phyloP scores from a whole-genome alignment of 2,888 invertebrate genomes.

The Campoplex capitator region DNA sequence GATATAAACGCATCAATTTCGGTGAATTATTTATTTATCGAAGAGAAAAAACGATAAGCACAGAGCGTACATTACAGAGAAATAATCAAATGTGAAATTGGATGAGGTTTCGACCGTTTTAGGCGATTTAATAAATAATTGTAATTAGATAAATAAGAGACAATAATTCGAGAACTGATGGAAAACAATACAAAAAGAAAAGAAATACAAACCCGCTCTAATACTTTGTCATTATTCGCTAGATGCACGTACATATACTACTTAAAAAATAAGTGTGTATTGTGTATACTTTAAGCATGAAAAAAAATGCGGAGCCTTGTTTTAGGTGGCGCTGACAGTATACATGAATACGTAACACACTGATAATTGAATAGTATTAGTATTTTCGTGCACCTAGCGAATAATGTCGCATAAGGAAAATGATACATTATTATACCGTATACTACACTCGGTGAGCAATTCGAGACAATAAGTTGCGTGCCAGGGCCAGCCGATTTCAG shows the following conservation, averaged over 20 bases:
- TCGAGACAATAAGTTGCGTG: conserved; percentile 68
- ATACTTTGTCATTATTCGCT: conserved; percentile 19
- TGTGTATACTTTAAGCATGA: too few species aligned
- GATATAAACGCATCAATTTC: not conserved
- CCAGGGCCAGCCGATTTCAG: conserved; percentile 65
- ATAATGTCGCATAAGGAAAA: conserved; percentile 32
- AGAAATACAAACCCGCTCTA: conserved; percentile 17
- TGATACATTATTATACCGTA: conserved; percentile 54
- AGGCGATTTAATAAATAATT: not conserved
- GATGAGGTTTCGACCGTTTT: not conserved
- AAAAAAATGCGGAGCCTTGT: too few species aligned
- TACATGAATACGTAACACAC: too few species aligned
- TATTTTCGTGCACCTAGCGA: too few species aligned
- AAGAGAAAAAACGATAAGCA: not conserved
- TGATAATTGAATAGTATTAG: too few species aligned
- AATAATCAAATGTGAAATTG: conserved; percentile 5
- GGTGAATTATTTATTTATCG: conserved; percentile 14
- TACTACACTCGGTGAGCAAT: conserved; percentile 54
- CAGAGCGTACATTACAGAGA: not conserved
- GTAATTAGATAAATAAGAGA: conserved; percentile 18
- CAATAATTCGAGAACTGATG: conserved; percentile 43
- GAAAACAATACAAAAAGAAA: not conserved
- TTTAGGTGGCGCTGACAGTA: too few species aligned
- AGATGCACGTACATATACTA: too few species aligned
- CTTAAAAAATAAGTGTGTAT: too few species aligned